Conservation (phyloP, 2,888 invertebrate species). For the Pristionchus entomophagus region DNA sequence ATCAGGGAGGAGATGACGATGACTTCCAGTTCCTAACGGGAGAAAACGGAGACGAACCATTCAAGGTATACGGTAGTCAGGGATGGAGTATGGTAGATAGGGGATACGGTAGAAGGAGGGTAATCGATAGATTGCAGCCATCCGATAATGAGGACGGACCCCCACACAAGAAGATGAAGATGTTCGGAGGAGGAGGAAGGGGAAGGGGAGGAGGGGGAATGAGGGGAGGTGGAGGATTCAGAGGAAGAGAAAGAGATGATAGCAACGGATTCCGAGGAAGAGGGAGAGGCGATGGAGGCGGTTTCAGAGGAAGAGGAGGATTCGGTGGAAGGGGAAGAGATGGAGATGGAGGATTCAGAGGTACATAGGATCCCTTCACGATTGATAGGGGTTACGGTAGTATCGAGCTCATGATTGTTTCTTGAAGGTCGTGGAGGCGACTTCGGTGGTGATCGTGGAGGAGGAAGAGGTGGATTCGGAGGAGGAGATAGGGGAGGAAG, state of each 20-base stretch:
- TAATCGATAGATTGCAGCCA: background rate
- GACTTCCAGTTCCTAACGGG: slow-evolving; percentile 30
- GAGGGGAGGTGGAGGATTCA: background rate
- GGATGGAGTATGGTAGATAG: background rate
- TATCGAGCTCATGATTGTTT: background rate
- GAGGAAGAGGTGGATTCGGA: slow-evolving; percentile 23
- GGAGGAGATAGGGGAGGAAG: slow-evolving; percentile 38
- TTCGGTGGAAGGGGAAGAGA: slow-evolving; percentile 17
- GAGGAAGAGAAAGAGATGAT: background rate
- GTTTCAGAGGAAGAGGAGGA: background rate
- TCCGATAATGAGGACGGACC: background rate
- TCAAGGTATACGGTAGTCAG: background rate
- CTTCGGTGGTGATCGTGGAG: slow-evolving; percentile 49
- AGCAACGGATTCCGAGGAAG: background rate
- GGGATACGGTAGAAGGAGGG: background rate
- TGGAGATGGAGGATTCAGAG: slow-evolving; percentile 2
- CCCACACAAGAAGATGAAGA: slow-evolving; percentile 26
- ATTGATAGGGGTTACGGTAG: background rate
- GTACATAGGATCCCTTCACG: slow-evolving; percentile 43
- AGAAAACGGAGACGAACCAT: slow-evolving; percentile 37
- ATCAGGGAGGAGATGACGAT: slow-evolving; percentile 41
- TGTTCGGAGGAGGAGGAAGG: slow-evolving; percentile 55
- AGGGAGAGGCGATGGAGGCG: background rate
- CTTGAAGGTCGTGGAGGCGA: slow-evolving; percentile 44
- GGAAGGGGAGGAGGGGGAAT: slow-evolving; percentile 36